These are phyloP conservation scores for Micropterix aruncella DNA, from an alignment of 2,888 invertebrate species.

Conservation along the genomic window DNA sequence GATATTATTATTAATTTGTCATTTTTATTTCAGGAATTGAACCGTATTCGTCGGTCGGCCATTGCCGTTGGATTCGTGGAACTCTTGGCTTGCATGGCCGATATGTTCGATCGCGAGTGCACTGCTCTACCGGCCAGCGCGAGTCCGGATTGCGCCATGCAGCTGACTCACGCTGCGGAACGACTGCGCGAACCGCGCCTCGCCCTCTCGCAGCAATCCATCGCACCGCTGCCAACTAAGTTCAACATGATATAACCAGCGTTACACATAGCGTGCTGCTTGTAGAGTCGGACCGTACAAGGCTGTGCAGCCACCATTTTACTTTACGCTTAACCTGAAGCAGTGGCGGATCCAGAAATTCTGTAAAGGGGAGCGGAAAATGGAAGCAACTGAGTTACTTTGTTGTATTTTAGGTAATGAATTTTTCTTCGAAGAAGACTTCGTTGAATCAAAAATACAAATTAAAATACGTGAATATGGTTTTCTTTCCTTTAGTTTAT, in stretches of 20 bases:
- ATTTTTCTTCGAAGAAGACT: no score
- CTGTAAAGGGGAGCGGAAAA: no score
- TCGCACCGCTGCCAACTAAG: not conserved
- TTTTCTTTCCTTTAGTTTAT: no score
- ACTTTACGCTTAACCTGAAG: no score
- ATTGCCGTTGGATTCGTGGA: constrained; percentile 85
- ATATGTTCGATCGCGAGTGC: constrained; percentile 81
- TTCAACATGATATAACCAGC: not conserved
- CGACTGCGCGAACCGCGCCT: constrained; percentile 53
- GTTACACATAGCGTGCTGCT: no score
- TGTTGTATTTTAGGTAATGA: no score
- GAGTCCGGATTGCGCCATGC: constrained; percentile 78
- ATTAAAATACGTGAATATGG: no score
- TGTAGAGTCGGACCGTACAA: no score
- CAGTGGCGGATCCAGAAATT: no score
- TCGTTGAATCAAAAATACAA: no score
- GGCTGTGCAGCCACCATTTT: no score
- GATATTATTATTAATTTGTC: not conserved
- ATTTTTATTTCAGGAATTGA: constrained; percentile 56
- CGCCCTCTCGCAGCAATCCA: not conserved
- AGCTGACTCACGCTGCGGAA: constrained; percentile 78
- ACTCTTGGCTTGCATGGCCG: constrained; percentile 71
- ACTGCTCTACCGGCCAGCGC: constrained; percentile 59
- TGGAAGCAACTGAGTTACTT: no score
- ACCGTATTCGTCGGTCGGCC: constrained; percentile 79